Base-by-base conservation (phyloP, 2,113 vertebrate species). In the Campylorhamphus procurvoides region DNA sequence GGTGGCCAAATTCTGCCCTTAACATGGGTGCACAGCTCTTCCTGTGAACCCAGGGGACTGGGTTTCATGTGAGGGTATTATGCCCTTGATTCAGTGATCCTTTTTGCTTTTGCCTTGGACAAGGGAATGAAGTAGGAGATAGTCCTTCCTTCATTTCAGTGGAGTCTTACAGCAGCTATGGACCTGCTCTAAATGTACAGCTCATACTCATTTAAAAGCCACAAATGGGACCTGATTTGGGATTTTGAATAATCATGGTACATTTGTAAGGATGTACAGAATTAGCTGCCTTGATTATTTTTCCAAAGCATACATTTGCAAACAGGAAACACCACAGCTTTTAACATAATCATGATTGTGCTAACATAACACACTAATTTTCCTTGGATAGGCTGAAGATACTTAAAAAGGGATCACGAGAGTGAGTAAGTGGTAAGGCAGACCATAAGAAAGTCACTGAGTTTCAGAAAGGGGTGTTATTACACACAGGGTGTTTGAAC, bases 401-500 rank as follows among this genome's bases (percentile, higher is more conserved):
- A 20, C 39, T 62, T 39, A 56, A 39, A 80, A 55, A 27, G 8
- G 24, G 31, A 67, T 62, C 42, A 49, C n/a, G 73, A 64, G 28
- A 25, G 9, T 42, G 53, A 85, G 59, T 39, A n/a, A 67, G 49
- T 50, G 49, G 59, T 14, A 64, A 80, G 42, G 29, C 56, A 88
- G 37, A 16, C 14, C 11, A 7, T 29, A 12, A 58, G 42, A 64
- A 63, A 40, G 52, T 24, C 39, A 56, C 29, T n/a, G 17, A 10
- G 46, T 58, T 85, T 85, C 46, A 62, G 59, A 71, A 49, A 75
- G 44, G 28, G 80, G 42, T 22, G 18, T 7, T 25, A 31, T 44
- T 69, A 24, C 22, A 29, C 15, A 3, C 10, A 0, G 0, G 7
- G 18, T 42, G 46, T 40, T 73, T 39, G 55, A 60, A 63, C 42